These are phyloP conservation scores for Drosophila trapezifrons DNA, from an alignment of 1,140 invertebrate genomes.

Conservation along the genomic window DNA sequence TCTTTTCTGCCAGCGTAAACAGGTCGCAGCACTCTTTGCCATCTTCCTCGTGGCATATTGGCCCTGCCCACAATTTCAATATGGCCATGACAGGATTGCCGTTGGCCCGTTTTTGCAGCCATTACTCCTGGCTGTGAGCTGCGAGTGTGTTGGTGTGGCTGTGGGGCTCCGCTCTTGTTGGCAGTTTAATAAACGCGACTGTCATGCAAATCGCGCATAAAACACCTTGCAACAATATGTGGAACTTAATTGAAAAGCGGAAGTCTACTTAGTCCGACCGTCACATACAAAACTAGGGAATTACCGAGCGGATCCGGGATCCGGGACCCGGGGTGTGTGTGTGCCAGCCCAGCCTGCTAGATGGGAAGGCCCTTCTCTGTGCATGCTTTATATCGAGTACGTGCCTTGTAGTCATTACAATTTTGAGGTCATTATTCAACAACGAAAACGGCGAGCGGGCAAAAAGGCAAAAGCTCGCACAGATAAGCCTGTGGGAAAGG, in stretches of 20 bases:
- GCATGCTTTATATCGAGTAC: conserved; percentile 71
- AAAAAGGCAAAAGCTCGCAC: conserved; percentile 41
- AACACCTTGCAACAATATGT: conserved; percentile 80
- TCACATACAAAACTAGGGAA: conserved; percentile 31
- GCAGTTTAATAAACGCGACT: conserved; percentile 64
- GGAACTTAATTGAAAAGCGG: conserved; percentile 77
- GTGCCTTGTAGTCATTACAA: conserved; percentile 79
- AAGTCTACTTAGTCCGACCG: conserved; percentile 73
- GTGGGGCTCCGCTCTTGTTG: conserved; percentile 18
- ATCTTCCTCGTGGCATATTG: conserved; percentile 35
- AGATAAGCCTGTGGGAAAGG: conserved; percentile 37
- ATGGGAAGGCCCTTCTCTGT: conserved; percentile 6
- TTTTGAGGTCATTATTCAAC: conserved; percentile 78
- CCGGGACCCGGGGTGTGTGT: no score
- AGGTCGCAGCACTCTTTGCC: conserved; percentile 37
- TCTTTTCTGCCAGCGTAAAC: conserved; percentile 50
- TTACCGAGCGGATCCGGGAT: neutral
- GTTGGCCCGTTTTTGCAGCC: conserved; percentile 20
- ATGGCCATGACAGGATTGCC: conserved; percentile 44
- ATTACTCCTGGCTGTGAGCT: conserved; percentile 7
- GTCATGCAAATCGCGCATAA: conserved; percentile 79
- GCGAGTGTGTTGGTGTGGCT: conserved; percentile 1
- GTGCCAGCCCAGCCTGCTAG: no score
- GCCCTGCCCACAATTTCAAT: conserved; percentile 50
- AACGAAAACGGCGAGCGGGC: conserved; percentile 61